A percentile compares a stretch with the other conserved stretches of the same genome.
Conservation (phyloP, 2,888 invertebrate species). For the Acronicta leporina region DNA sequence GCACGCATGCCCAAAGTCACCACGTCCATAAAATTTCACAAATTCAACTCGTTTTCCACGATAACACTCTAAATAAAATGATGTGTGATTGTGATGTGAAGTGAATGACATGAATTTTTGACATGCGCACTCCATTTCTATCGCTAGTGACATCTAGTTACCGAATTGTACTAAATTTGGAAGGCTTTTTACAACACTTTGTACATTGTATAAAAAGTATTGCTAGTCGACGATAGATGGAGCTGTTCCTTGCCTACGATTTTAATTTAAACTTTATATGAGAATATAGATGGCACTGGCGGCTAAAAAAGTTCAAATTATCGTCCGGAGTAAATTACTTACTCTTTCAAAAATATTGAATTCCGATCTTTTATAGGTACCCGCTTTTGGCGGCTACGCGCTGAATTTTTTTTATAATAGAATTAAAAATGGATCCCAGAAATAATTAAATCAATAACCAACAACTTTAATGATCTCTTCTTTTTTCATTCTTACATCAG, state of each 20-base stretch:
- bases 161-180: background rate
- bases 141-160: slow-evolving; percentile 68
- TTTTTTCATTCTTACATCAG: too few species aligned
- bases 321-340: too few species aligned
- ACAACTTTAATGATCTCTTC: too few species aligned
- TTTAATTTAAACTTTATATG: background rate
- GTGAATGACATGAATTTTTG: slow-evolving; percentile 84
- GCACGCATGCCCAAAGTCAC: slow-evolving; percentile 74
- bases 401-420: too few species aligned
- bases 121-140: slow-evolving; percentile 81
- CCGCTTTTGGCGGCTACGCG: too few species aligned
- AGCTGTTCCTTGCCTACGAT: slow-evolving; percentile 10
- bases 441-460: too few species aligned
- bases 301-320: too few species aligned
- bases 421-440: too few species aligned
- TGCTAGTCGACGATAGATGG: slow-evolving; percentile 62
- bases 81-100: slow-evolving; percentile 73
- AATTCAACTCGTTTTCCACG: slow-evolving; percentile 79
- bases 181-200: too few species aligned
- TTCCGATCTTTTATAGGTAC: too few species aligned
- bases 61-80: slow-evolving; percentile 85
- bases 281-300: slow-evolving; percentile 8
- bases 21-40: slow-evolving; percentile 75
- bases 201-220: slow-evolving; percentile 3
- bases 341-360: too few species aligned